Evolutionary conservation across 2,797 vertebrate species (phyloP).

Genomic region (Bryconaethiops microstoma): DNA sequence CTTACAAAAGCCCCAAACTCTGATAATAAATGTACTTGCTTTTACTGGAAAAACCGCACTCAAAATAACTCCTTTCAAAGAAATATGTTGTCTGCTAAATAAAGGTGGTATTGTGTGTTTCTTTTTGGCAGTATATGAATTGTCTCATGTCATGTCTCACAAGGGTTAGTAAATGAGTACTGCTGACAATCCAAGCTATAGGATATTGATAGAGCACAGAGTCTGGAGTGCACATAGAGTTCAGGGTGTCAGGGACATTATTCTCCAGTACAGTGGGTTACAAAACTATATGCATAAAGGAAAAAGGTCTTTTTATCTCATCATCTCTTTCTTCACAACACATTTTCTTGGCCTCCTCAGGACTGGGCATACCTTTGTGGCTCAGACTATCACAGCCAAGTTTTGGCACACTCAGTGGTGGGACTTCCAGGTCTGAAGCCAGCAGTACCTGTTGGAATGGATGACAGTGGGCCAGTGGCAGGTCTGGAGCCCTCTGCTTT

Average conservation of each 20-base stretch:
- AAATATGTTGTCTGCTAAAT: neutral
- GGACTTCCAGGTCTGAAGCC: conserved; percentile 75
- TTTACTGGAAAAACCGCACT: too few species aligned
- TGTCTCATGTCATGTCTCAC: neutral
- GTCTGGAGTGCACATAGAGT: neutral
- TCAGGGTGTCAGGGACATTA: neutral
- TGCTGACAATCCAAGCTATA: neutral
- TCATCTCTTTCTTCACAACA: neutral
- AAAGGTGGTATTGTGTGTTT: neutral
- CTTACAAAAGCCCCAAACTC: too few species aligned
- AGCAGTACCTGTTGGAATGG: conserved; percentile 61
- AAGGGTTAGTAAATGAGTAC: neutral
- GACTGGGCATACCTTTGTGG: conserved; percentile 92
- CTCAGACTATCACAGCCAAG: conserved; percentile 90
- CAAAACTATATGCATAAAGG: neutral
- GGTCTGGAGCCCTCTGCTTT: conserved; percentile 87
- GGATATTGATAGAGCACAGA: neutral
- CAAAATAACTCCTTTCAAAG: too few species aligned
- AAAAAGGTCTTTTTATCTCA: neutral
- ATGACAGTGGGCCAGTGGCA: conserved; percentile 74
- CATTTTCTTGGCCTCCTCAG: conserved; percentile 63
- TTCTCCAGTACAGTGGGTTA: neutral
- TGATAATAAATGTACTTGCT: too few species aligned
- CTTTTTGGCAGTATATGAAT: neutral
- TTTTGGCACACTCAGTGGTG: conserved; percentile 80